Evolutionary conservation across 2,797 vertebrate genomes (phyloP), one percentile per base, ranked within the genome.

Genomic region (Myotis planiceps): DNA sequence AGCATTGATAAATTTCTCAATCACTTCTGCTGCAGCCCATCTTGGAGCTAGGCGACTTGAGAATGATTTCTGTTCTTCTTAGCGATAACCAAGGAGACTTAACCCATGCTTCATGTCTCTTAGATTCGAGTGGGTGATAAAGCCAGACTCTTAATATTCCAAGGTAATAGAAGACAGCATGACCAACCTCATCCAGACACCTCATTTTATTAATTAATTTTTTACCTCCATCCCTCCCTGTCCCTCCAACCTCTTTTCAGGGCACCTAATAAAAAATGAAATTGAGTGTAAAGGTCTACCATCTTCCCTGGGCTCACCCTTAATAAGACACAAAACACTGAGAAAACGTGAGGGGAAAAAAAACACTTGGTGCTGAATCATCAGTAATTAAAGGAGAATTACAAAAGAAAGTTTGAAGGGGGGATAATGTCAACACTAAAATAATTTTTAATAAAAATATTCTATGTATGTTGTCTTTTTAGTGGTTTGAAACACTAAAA

Each of bases 401-500:
- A 92, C 58, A 71, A 75, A 82, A 76, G 47, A 51, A 89, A 88
- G 27, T 66, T 71, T 4, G 5, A 60, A 14, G 27, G 13, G 58
- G 58, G 27, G 12, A 60, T 60, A 60, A 60, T 60, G 58, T 60
- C 58, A 60, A 60, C 27, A 60, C 12, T 21, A 53, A 60, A 60
- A 29, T 60, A 60, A 60, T 27, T 60, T 60, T 29, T 29, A 60
- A 60, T 29, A 29, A 60, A 60, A 55, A 88, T 37, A 27, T 86
- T 65, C 10, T 83, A 5, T 19, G 1, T 34, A 39, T 76, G 14
- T 47, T 79, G 29, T 60, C 19, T 69, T 27, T 45, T 49, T 68
- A 82, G 47, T 53, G 47, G 29, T 60, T 92, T 94, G 19, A 92
- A 95, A 65, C 27, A 82, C 10, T 42, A 51, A 74, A 94, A 90